Evolutionary conservation across 2,888 invertebrate genomes (phyloP).

Genomic region (Macrophya alboannulata): DNA sequence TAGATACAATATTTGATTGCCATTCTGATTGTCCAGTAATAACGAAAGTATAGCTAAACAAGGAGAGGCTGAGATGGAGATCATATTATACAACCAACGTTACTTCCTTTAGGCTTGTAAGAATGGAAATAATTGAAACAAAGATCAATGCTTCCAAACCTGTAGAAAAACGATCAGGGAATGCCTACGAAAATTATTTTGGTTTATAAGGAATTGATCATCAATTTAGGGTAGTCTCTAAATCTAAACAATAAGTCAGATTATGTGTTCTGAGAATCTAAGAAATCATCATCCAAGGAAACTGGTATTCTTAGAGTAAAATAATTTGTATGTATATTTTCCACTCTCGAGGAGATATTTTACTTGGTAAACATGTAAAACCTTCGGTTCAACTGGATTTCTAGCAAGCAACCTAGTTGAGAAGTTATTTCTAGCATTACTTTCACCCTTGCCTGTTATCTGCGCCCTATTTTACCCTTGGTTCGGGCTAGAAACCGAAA

Average conservation of each 20-base stretch:
- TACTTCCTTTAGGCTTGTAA: not conserved
- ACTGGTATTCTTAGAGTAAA: not conserved
- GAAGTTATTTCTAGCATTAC: constrained; percentile 8
- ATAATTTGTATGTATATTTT: not conserved
- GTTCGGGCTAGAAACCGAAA: not conserved
- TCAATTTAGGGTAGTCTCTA: not conserved
- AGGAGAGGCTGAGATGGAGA: no score
- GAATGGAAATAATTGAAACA: not conserved
- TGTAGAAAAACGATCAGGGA: not conserved
- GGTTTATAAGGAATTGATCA: no score
- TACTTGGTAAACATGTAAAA: not conserved
- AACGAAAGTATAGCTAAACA: no score
- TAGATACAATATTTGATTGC: not conserved
- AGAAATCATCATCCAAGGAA: not conserved
- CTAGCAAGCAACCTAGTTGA: not conserved
- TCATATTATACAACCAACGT: not conserved
- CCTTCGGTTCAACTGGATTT: not conserved
- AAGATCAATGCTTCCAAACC: not conserved
- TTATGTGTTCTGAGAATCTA: not conserved
- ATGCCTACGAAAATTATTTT: not conserved
- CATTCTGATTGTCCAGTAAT: not conserved
- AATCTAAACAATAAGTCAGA: not conserved
- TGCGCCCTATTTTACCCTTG: not conserved
- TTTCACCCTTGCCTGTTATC: not conserved
- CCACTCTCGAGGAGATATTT: not conserved